phyloP scores from a whole-genome alignment of 1,140 invertebrate species.

The Cyphomyrmex costatus region DNA sequence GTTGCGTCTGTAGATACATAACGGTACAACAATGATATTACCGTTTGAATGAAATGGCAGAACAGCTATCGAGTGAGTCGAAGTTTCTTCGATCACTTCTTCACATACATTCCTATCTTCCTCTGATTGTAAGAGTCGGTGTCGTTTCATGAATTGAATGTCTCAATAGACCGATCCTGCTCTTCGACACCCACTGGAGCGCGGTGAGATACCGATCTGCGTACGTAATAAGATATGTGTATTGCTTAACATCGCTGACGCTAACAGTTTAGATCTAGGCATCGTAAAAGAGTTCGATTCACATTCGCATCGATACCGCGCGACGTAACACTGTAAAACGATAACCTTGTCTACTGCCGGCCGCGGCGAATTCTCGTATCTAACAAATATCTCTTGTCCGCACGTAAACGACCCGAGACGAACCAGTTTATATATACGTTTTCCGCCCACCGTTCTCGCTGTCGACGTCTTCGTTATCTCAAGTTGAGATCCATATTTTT shows the following conservation, averaged over 20 bases:
- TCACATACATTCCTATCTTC: slow-evolving; percentile 10
- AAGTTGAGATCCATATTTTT: slow-evolving; percentile 37
- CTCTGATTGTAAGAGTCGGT: background rate
- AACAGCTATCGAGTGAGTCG: slow-evolving; percentile 26
- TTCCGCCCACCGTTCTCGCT: slow-evolving; percentile 5
- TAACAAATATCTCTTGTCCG: background rate
- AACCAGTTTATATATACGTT: slow-evolving; percentile 36
- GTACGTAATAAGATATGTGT: slow-evolving; percentile 28
- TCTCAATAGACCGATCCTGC: slow-evolving; percentile 21
- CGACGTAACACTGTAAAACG: background rate
- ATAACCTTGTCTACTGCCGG: slow-evolving; percentile 8
- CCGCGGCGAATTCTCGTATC: slow-evolving; percentile 36
- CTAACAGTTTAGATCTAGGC: slow-evolving; percentile 22
- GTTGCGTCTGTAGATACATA: background rate
- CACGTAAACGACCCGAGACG: background rate
- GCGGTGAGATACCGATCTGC: slow-evolving; percentile 27
- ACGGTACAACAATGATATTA: slow-evolving; percentile 14
- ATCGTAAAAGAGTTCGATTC: background rate
- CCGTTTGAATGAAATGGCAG: slow-evolving; percentile 1
- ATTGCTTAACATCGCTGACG: slow-evolving; percentile 12
- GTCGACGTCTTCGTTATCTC: slow-evolving; percentile 18
- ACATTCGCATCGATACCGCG: slow-evolving; percentile 26
- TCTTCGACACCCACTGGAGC: slow-evolving; percentile 35
- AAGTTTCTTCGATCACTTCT: slow-evolving; percentile 31
- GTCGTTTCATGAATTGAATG: slow-evolving; percentile 29